phyloP scores from a whole-genome alignment of 2,888 invertebrate species.

The Stenchaetothrips biformis region DNA sequence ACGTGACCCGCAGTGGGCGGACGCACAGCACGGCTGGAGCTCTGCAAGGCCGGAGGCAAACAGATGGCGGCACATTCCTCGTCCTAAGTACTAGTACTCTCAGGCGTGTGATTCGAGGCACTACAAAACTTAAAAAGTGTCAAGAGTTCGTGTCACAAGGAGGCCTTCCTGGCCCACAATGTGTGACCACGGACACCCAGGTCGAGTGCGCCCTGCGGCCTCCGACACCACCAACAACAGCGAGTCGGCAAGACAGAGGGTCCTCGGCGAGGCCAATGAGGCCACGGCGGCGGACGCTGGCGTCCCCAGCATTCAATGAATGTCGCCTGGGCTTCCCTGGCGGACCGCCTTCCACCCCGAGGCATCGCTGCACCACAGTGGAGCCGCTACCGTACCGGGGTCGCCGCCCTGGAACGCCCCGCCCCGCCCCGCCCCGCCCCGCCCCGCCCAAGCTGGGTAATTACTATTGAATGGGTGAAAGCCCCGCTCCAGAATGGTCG shows the following conservation, averaged over 20 bases:
- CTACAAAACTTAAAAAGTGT: too few species aligned
- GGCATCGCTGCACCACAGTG: neutral
- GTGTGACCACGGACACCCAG: too few species aligned
- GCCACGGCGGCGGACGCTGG: neutral
- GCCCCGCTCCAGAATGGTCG: neutral
- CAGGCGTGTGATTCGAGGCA: too few species aligned
- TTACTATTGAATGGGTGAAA: constrained; percentile 25
- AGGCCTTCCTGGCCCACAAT: too few species aligned
- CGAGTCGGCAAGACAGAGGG: neutral
- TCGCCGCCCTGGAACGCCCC: neutral
- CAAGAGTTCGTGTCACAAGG: too few species aligned
- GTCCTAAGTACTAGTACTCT: too few species aligned
- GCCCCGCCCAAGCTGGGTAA: neutral
- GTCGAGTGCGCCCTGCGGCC: too few species aligned
- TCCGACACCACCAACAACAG: neutral
- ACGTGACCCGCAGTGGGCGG: too few species aligned
- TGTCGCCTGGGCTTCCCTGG: neutral
- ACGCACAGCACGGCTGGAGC: too few species aligned
- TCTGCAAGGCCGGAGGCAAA: too few species aligned
- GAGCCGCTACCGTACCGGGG: neutral
- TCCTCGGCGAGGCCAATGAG: neutral
- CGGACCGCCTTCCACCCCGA: neutral
- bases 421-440: constrained; percentile 2
- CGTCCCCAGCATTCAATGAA: neutral
- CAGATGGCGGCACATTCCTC: too few species aligned